phyloP scores from a whole-genome alignment of 2,888 invertebrate species.

The Athrips mouffetella region DNA sequence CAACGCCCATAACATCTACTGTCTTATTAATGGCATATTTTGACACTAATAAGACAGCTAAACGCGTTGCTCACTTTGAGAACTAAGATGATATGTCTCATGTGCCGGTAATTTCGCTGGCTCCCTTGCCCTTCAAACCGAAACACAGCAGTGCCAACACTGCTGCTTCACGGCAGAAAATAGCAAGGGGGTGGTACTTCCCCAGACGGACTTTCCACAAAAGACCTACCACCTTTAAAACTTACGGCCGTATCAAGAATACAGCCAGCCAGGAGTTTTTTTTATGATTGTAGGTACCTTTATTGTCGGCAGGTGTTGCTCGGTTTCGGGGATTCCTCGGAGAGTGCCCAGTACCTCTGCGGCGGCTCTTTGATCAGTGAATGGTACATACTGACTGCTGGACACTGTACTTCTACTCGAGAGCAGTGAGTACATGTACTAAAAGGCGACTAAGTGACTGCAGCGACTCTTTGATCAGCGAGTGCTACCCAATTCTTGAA shows the following conservation, averaged over 20 bases:
- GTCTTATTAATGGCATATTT: too few relatives aligned
- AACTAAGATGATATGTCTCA: too few relatives aligned
- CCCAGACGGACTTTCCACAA: background rate
- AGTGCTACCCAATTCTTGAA: too few relatives aligned
- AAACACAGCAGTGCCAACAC: background rate
- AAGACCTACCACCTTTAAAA: background rate
- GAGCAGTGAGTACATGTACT: slow-evolving; percentile 30
- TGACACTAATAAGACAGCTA: too few relatives aligned
- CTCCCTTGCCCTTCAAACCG: background rate
- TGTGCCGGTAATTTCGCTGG: too few relatives aligned
- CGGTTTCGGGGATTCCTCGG: slow-evolving; percentile 33
- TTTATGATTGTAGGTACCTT: too few relatives aligned
- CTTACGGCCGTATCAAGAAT: too few relatives aligned
- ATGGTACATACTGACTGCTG: slow-evolving; percentile 46
- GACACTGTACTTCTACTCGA: slow-evolving; percentile 39
- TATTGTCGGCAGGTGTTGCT: slow-evolving; percentile 48
- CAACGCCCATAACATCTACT: too few relatives aligned
- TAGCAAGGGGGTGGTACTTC: background rate
- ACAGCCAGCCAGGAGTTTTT: too few relatives aligned
- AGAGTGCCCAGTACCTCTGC: slow-evolving; percentile 37
- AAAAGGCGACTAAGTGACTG: background rate
- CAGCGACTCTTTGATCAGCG: background rate
- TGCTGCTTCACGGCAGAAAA: background rate
- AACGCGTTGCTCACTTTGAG: too few relatives aligned
- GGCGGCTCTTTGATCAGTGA: slow-evolving; percentile 49